A percentile compares a stretch with the other conserved stretches of the same genome.
Evolutionary conservation across 2,888 invertebrate genomes (phyloP).

Genomic region (Pandemis corylana): DNA sequence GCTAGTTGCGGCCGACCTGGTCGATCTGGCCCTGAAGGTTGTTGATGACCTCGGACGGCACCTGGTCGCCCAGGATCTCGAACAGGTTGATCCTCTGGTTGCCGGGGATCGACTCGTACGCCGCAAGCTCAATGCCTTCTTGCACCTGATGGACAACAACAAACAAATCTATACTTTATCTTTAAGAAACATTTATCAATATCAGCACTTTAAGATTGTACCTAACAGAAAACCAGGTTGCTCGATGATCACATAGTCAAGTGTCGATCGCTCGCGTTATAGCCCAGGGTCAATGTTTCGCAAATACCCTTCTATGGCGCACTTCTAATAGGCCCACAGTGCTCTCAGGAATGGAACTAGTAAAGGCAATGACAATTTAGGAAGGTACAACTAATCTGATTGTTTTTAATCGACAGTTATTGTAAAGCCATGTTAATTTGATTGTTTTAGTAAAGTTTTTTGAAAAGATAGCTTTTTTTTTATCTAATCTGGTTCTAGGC

Average conservation of each 20-base stretch:
- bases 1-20: conserved; percentile 88
- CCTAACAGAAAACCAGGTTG: neutral
- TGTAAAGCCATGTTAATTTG: too few species aligned
- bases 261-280: neutral
- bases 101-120: conserved; percentile 94
- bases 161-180: neutral
- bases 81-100: conserved; percentile 93
- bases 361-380: neutral
- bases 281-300: conserved; percentile 29
- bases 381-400: neutral
- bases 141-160: conserved; percentile 83
- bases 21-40: conserved; percentile 94
- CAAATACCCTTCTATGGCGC: conserved; percentile 8
- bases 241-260: neutral
- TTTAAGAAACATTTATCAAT: neutral
- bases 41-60: conserved; percentile 94
- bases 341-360: neutral
- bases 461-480: too few species aligned
- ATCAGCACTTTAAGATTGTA: neutral
- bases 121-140: conserved; percentile 94
- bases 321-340: conserved; percentile 5
- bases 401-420: neutral
- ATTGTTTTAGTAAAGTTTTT: too few species aligned
- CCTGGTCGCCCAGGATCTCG: conserved; percentile 93
- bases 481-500: too few species aligned